Evolutionary conservation across 2,888 invertebrate genomes (phyloP).

Genomic region (Dorcus hopei): DNA sequence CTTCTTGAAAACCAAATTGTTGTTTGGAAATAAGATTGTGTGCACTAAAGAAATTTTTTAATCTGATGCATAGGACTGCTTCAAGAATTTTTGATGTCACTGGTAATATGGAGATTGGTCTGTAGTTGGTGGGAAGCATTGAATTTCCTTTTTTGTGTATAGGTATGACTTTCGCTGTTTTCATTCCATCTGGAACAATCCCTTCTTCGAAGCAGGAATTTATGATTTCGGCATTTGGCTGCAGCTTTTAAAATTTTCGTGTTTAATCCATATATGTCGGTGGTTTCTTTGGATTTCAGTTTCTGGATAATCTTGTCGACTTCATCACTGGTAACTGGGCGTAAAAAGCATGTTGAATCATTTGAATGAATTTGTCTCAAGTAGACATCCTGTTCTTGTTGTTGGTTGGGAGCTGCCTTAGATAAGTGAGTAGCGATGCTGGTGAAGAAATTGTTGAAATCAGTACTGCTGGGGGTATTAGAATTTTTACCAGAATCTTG

Average conservation of each 20-base stretch:
- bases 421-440: too few species aligned
- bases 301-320: neutral
- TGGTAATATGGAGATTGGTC: too few species aligned
- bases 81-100: conserved; percentile 1
- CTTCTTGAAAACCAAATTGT: neutral
- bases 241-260: neutral
- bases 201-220: neutral
- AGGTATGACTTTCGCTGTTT: too few species aligned
- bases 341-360: neutral
- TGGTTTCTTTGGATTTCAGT: conserved; percentile 1
- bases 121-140: too few species aligned
- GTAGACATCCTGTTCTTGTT: too few species aligned
- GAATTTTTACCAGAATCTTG: too few species aligned
- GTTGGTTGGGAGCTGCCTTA: too few species aligned
- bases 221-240: neutral
- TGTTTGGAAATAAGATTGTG: neutral
- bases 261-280: conserved; percentile 3
- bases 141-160: too few species aligned
- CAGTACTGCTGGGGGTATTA: too few species aligned
- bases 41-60: neutral
- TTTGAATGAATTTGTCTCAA: too few species aligned
- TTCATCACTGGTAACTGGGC: neutral
- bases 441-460: too few species aligned
- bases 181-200: too few species aligned
- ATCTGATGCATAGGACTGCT: neutral